These are phyloP conservation scores for Nyleta sp. DNA, from an alignment of 2,888 invertebrate species.

Conservation along the genomic window DNA sequence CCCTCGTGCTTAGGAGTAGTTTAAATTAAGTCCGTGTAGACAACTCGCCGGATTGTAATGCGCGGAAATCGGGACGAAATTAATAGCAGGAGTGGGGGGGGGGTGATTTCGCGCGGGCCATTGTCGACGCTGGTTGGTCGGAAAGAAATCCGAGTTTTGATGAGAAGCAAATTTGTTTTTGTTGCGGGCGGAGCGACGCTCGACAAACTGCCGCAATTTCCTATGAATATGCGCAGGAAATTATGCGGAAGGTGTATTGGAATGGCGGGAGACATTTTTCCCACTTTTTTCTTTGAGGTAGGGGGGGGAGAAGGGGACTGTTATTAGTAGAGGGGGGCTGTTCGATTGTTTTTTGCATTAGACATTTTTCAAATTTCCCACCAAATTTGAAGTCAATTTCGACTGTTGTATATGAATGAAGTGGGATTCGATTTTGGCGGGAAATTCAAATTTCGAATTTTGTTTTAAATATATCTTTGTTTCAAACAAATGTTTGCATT, in stretches of 20 bases:
- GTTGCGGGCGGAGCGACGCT: conserved; percentile 34
- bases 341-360: background rate
- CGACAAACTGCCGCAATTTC: conserved; percentile 53
- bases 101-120: background rate
- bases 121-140: conserved; percentile 31
- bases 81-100: background rate
- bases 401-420: no score
- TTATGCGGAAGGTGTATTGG: conserved; percentile 42
- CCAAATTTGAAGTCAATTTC: no score
- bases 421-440: no score
- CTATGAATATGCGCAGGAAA: conserved; percentile 57
- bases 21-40: conserved; percentile 77
- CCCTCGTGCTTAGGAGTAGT: conserved; percentile 63
- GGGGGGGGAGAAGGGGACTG: background rate
- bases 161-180: conserved; percentile 49
- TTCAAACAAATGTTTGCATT: no score
- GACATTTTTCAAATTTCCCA: no score
- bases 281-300: no score
- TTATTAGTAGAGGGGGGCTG: background rate
- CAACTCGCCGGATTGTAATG: conserved; percentile 76
- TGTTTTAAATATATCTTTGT: no score
- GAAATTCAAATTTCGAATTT: no score
- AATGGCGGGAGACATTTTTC: background rate
- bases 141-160: conserved; percentile 43
- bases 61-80: conserved; percentile 52